Percentiles rank a stretch among this genome's conserved stretches.
Conservation (phyloP, 2,797 vertebrate species). For the Rhodeus uyekii region DNA sequence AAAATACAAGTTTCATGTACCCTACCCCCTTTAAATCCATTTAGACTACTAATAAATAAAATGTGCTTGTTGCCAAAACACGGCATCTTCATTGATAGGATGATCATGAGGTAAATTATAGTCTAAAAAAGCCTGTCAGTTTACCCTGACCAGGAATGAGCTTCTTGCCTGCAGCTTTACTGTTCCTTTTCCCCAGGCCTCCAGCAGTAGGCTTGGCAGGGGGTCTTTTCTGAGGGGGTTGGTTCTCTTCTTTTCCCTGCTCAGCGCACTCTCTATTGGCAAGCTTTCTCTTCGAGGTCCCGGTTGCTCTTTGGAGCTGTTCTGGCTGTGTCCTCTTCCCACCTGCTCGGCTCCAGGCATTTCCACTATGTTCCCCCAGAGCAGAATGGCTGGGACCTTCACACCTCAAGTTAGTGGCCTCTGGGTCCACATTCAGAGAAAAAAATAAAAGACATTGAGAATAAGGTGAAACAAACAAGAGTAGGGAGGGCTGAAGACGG, state of each 20-base stretch:
- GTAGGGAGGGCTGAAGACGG: conserved; percentile 12
- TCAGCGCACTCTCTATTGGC: conserved; percentile 69
- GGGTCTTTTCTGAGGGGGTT: conserved; percentile 78
- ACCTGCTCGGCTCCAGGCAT: conserved; percentile 70
- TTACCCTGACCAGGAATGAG: conserved; percentile 88
- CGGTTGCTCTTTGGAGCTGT: conserved; percentile 69
- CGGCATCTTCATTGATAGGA: background rate
- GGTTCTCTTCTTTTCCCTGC: conserved; percentile 75
- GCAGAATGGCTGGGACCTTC: conserved; percentile 57
- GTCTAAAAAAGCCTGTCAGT: conserved; percentile 87
- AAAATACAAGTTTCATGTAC: background rate
- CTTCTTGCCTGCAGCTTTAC: conserved; percentile 75
- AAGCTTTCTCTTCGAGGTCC: conserved; percentile 84
- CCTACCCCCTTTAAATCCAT: background rate
- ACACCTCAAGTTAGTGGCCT: conserved; percentile 50
- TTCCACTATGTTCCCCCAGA: conserved; percentile 76
- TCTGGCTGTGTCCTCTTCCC: conserved; percentile 66
- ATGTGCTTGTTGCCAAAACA: conserved; percentile 2
- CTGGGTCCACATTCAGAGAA: conserved; percentile 60
- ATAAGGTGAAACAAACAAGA: conserved; percentile 41
- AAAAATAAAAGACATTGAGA: conserved; percentile 48
- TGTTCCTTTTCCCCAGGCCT: conserved; percentile 66
- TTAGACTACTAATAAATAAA: conserved; percentile 26
- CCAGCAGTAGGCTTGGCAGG: conserved; percentile 61
- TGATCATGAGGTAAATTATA: conserved; percentile 68